Evolutionary conservation across 2,888 invertebrate genomes (phyloP).

Genomic region (Leptarthrus brevirostris): DNA sequence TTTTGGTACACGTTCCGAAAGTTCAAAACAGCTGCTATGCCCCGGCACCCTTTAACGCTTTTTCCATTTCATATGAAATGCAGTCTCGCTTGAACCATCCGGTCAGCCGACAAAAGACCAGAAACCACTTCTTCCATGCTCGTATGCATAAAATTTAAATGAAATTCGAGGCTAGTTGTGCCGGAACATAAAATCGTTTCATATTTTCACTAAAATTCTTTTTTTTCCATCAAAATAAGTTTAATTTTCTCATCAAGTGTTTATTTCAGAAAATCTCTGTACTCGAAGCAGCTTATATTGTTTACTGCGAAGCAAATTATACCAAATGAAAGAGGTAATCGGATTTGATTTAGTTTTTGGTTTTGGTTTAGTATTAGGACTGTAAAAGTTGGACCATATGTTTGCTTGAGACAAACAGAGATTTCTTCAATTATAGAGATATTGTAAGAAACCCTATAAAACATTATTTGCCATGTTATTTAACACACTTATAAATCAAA

Average conservation of each 20-base stretch:
- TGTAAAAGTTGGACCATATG: no score
- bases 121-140: background rate
- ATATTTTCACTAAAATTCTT: slow-evolving; percentile 6
- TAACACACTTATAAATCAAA: no score
- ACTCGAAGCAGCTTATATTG: background rate
- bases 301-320: background rate
- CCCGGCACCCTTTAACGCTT: slow-evolving; percentile 21
- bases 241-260: slow-evolving; percentile 37
- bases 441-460: no score
- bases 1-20: slow-evolving; percentile 22
- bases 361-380: no score
- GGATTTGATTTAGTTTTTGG: no score
- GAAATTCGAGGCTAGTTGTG: slow-evolving; percentile 27
- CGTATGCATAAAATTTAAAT: slow-evolving; percentile 40
- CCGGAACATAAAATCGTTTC: slow-evolving; percentile 17
- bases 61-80: background rate
- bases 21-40: background rate
- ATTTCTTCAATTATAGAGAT: no score
- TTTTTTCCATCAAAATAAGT: background rate
- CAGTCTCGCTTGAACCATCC: background rate
- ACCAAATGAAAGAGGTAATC: background rate
- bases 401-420: no score
- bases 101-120: background rate
- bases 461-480: no score
- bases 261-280: slow-evolving; percentile 6